Base-by-base conservation (phyloP, 2,797 vertebrate genomes). In the Brachyrhaphis roseni region DNA sequence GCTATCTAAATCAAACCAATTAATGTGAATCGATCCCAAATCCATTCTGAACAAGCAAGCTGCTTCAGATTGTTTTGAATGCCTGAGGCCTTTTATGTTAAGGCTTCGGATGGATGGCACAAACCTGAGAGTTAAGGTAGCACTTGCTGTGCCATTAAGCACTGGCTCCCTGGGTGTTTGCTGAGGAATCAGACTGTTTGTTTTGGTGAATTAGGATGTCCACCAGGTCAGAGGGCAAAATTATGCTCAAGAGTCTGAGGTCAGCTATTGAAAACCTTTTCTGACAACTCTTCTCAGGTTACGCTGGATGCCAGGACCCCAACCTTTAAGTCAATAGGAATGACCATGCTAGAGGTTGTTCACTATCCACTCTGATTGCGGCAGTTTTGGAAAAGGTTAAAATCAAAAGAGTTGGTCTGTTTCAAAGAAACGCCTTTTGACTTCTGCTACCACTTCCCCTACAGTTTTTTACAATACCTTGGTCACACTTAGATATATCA, bases 161-260 rank as follows among this genome's bases (percentile, higher is more conserved):
- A 64, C 73, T 76, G 83, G 81, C 85, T 89, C 80, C 78, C 82
- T 82, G 80, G 81, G 79, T 90, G 84, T 92, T 90, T 91, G 84
- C 89, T 78, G 49, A 80, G 80, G 89, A 88, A 85, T 92, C 85
- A 77, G 82, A 88, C 72, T 94, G 92, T 95, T 95, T 94, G 90
- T 90, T 92, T 90, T 91, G 90, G 90, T 90, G 93, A 94, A 95
- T 94, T 94, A 91, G 92, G 91, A 95, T 92, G 93, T 91, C 89
- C 93, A 90, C 46, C 18, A 83, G 92, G 91, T 94, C 90, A 94
- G 57, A 92, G 90, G 88, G 91, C 91, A 90, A 92, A 93, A 93
- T 95, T 95, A 94, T 91, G 90, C 79, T 84, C 88, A 72, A 10
- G 81, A 84, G 90, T 92, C 88, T 85, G 28, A 87, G 94, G 94